Base-by-base conservation (phyloP, 2,888 invertebrate genomes). In the Leptinotarsa peninsularis region DNA sequence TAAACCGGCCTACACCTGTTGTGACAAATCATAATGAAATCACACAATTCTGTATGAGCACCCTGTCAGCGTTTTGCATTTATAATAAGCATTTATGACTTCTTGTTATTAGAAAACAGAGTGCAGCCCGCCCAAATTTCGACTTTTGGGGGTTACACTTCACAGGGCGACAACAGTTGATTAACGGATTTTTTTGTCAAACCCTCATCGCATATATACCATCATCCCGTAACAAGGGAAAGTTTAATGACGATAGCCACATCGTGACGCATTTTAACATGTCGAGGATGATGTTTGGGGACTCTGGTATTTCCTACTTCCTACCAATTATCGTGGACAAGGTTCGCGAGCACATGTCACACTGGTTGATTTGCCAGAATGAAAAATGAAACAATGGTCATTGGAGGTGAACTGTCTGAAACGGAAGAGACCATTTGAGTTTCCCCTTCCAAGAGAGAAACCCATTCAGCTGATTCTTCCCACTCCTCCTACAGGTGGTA, bases 331-430 rank as follows among this genome's bases (percentile, higher is more conserved):
- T 5, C 10, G 23, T 21, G 76, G 78, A 74, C 78, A 78, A 78
- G 78, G 78, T 78, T 76, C 76, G 72, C 75, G 78, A 78, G 76
- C 78, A 78, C 78, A 76, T 74, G 78, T 74, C 71, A 76, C 63
- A 27, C 18, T 63, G 43, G 43, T 13, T 43, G 63, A 63, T 63
- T 63, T n/a, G 17, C 33, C 33, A 17, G 63, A 33, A 63, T 63
- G 63, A 33, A 63, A 21, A 13, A 10, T 43, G 10, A 58, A n/a
- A 27, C 33, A 33, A 13, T 33, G 14, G 33, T 63, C 63, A 43
- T 63, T 43, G 15, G 23, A 23, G 23, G 13, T 58, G 21, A 23
- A 58, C 58, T 15, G 58, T 13, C 27, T 23, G 23, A 27, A 33
- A 5, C 63, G 18, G 18, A 63, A 63, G 63, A 63, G 4, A n/a